Conservation (phyloP, 1,140 invertebrate species). For the Aethina tumida region DNA sequence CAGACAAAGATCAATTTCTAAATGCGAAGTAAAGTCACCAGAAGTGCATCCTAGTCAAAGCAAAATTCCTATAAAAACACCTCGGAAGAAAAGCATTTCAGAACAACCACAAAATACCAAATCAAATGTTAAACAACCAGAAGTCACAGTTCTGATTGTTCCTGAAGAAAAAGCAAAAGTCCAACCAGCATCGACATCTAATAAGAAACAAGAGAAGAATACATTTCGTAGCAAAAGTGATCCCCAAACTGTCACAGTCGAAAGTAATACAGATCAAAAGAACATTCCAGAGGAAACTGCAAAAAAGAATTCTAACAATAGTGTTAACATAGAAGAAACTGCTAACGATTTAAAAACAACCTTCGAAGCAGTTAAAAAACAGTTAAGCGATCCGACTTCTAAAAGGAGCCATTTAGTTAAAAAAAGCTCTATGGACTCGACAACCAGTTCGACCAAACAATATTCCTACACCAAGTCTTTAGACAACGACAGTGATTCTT, state of each 20-base stretch:
- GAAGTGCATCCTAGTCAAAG: conserved; percentile 15
- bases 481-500: conserved; percentile 40
- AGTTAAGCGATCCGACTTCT: conserved; percentile 8
- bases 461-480: conserved; percentile 34
- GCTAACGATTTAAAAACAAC: neutral
- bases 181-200: too few species aligned
- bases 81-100: conserved; percentile 9
- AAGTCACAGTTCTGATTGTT: neutral
- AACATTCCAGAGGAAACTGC: neutral
- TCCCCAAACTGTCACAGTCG: too few species aligned
- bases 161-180: conserved; percentile 2
- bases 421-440: conserved; percentile 33
- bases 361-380: neutral
- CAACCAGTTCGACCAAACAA: conserved; percentile 32
- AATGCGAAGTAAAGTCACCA: conserved; percentile 18
- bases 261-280: too few species aligned
- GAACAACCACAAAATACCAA: conserved; percentile 5
- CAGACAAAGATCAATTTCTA: conserved; percentile 23
- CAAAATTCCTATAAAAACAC: conserved; percentile 28
- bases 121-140: neutral
- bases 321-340: neutral
- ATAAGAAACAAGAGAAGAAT: too few species aligned
- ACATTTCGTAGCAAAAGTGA: too few species aligned
- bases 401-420: too few species aligned
- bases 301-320: neutral